phyloP scores from a whole-genome alignment of 2,888 invertebrate genomes.

The Cryptops parisi region DNA sequence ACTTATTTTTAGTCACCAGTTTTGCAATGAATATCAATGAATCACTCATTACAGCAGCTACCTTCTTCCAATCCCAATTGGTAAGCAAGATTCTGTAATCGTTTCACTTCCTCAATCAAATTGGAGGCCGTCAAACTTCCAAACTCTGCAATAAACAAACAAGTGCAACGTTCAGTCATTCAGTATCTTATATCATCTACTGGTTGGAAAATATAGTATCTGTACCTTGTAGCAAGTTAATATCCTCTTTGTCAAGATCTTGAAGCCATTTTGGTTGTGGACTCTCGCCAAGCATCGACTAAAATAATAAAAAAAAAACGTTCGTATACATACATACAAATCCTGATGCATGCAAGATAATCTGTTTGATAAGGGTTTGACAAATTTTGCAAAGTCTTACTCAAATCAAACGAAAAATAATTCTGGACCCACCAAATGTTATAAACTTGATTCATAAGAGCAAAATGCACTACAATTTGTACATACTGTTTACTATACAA shows the following conservation, averaged over 20 bases:
- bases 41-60: no score
- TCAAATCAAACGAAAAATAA: no score
- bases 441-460: no score
- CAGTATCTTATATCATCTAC: not conserved
- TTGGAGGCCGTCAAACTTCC: constrained; percentile 57
- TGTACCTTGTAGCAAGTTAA: constrained; percentile 33
- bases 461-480: no score
- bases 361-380: no score
- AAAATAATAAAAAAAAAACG: not conserved
- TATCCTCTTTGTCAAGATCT: constrained; percentile 34
- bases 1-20: not conserved
- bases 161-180: not conserved
- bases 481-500: no score
- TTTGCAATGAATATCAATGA: not conserved
- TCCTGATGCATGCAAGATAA: no score
- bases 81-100: constrained; percentile 85
- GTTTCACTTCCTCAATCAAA: constrained; percentile 81
- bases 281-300: constrained; percentile 16
- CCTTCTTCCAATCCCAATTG: constrained; percentile 80
- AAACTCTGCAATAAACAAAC: constrained; percentile 33
- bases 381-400: no score
- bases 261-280: constrained; percentile 29
- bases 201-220: no score
- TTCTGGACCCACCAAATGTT: no score
- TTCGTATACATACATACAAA: not conserved